Conservation (phyloP, 2,797 vertebrate genomes). For the Anisognathus igniventris region DNA sequence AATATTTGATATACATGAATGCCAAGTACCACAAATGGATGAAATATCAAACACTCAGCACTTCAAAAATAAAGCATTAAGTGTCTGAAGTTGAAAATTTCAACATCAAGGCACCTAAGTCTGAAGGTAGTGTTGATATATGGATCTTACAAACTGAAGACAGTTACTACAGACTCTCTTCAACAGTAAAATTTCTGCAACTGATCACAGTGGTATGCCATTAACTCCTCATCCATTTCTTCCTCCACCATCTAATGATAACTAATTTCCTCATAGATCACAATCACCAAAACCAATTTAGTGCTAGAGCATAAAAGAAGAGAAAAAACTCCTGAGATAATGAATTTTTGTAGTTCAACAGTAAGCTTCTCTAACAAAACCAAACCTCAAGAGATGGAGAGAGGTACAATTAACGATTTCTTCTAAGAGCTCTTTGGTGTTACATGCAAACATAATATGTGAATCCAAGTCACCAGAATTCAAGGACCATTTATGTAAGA, state of each 20-base stretch:
- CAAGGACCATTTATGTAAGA: background rate
- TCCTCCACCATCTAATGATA: slow-evolving; percentile 12
- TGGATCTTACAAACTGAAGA: background rate
- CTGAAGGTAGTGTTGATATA: background rate
- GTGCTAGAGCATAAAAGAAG: background rate
- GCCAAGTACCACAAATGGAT: background rate
- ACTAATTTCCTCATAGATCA: slow-evolving; percentile 45
- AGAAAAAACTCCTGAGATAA: background rate
- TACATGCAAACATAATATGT: background rate
- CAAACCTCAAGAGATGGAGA: background rate
- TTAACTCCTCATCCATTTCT: slow-evolving; percentile 37
- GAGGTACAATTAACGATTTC: background rate
- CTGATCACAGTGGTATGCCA: background rate
- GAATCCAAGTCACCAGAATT: background rate
- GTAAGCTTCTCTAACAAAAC: background rate
- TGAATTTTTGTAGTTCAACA: background rate
- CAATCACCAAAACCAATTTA: slow-evolving; percentile 29
- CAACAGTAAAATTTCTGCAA: slow-evolving; percentile 32
- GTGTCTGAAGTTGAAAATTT: background rate
- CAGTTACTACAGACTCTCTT: background rate
- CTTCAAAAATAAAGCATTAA: background rate
- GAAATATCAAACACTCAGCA: background rate
- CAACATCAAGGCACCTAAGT: background rate
- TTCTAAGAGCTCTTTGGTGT: background rate
- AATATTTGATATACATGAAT: background rate